Evolutionary conservation across 1,140 invertebrate species (phyloP).

Genomic region (Drosophila kikkawai): DNA sequence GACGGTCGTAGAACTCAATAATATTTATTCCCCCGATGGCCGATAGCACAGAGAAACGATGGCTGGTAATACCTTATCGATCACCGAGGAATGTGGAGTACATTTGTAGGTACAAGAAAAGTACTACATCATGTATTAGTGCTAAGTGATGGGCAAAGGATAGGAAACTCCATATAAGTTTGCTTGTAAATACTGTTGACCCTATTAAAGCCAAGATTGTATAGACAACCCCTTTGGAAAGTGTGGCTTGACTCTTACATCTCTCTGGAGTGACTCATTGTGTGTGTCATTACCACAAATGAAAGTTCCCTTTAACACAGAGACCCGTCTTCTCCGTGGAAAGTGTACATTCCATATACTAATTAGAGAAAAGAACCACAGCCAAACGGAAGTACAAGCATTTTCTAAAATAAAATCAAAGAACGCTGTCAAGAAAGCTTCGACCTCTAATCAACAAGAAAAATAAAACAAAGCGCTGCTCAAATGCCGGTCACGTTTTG

Average conservation of each 20-base stretch:
- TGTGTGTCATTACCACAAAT: conserved; percentile 33
- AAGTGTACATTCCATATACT: conserved; percentile 27
- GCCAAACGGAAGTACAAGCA: conserved; percentile 42
- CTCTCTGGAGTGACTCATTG: conserved; percentile 20
- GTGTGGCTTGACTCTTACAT: conserved; percentile 3
- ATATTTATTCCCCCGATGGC: conserved; percentile 24
- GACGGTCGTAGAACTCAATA: conserved; percentile 9
- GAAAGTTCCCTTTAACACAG: conserved; percentile 23
- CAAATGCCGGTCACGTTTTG: conserved; percentile 68
- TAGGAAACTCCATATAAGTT: no score
- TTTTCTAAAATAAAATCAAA: conserved; percentile 30
- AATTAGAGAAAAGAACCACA: conserved; percentile 26
- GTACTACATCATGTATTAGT: conserved; percentile 4
- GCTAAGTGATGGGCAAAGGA: conserved; percentile 10
- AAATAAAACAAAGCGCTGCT: conserved; percentile 17
- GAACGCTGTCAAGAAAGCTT: conserved; percentile 23
- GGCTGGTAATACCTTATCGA: conserved; percentile 39
- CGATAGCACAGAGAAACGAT: conserved; percentile 16
- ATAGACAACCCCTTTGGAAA: not conserved
- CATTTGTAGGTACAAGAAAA: conserved; percentile 2
- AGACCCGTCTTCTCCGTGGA: conserved; percentile 14
- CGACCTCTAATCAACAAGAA: conserved; percentile 34
- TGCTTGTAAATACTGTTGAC: no score
- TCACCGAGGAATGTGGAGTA: conserved; percentile 22
- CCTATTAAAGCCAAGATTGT: not conserved